phyloP scores from a whole-genome alignment of 2,888 invertebrate genomes.

The Drymonia ruficornis region DNA sequence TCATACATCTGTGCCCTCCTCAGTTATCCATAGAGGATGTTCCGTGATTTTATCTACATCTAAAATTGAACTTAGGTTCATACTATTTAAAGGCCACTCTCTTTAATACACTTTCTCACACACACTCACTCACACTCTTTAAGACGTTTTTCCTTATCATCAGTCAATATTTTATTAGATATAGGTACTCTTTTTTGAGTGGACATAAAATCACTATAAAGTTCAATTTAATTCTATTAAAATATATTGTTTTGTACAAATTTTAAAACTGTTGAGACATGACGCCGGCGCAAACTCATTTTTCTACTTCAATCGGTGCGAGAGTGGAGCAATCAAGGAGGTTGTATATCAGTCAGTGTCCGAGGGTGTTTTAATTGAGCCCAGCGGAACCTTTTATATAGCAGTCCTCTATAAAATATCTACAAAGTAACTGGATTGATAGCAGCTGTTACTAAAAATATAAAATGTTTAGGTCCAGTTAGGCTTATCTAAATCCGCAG shows the following conservation, averaged over 20 bases:
- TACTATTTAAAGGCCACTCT: too few relatives aligned
- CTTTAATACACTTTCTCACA: too few relatives aligned
- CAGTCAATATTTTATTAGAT: too few relatives aligned
- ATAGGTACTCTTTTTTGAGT: too few relatives aligned
- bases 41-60: too few relatives aligned
- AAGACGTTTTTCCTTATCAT: too few relatives aligned
- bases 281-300: constrained; percentile 52
- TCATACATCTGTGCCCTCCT: too few relatives aligned
- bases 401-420: neutral
- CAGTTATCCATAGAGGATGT: too few relatives aligned
- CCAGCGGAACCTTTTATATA: neutral
- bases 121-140: too few relatives aligned
- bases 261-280: constrained; percentile 30
- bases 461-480: neutral
- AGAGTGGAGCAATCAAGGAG: constrained; percentile 41
- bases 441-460: neutral
- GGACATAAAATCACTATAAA: too few relatives aligned
- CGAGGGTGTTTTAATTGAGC: constrained; percentile 68
- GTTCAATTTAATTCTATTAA: too few relatives aligned
- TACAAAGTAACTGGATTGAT: neutral
- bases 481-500: neutral
- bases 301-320: constrained; percentile 55
- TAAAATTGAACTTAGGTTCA: too few relatives aligned
- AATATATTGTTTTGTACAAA: neutral
- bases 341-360: constrained; percentile 81